These are phyloP conservation scores for Cheumatopsyche charites DNA, from an alignment of 1,140 invertebrate species.

Conservation along the genomic window DNA sequence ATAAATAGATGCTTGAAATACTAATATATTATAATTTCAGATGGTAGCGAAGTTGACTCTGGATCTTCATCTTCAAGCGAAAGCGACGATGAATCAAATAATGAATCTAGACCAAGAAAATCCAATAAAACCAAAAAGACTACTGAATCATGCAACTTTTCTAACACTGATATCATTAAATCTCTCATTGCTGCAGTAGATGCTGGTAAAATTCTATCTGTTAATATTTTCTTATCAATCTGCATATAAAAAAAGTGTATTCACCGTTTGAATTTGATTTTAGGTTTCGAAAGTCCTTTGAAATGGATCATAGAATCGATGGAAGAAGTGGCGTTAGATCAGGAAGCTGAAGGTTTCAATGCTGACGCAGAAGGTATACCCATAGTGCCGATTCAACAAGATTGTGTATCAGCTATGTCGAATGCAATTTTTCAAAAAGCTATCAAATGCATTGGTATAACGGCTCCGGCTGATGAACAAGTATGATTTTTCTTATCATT, in stretches of 20 bases:
- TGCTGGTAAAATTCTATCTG: constrained; percentile 10
- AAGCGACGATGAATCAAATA: neutral
- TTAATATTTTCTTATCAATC: neutral
- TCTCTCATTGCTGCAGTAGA: constrained; percentile 38
- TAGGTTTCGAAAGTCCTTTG: constrained; percentile 52
- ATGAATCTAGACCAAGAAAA: neutral
- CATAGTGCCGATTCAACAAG: constrained; percentile 68
- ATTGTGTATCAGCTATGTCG: constrained; percentile 65
- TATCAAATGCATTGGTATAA: constrained; percentile 64
- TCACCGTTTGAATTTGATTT: neutral
- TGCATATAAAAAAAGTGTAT: neutral
- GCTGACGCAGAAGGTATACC: constrained; percentile 64
- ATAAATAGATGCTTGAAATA: too few relatives aligned
- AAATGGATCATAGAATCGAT: constrained; percentile 58
- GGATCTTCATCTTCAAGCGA: too few relatives aligned
- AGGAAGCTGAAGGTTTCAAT: constrained; percentile 58
- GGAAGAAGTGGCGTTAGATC: constrained; percentile 59
- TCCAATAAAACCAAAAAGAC: constrained; percentile 9
- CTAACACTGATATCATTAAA: constrained; percentile 21
- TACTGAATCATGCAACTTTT: neutral
- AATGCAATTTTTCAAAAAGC: constrained; percentile 64
- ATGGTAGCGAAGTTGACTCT: too few relatives aligned
- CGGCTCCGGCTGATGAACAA: constrained; percentile 64
- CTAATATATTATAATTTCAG: too few relatives aligned
- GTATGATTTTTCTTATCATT: constrained; percentile 39